A percentile compares a stretch with the other conserved stretches of the same genome.
These are phyloP conservation scores for Polymixis flavicincta DNA, from an alignment of 2,888 invertebrate species.

Conservation along the genomic window DNA sequence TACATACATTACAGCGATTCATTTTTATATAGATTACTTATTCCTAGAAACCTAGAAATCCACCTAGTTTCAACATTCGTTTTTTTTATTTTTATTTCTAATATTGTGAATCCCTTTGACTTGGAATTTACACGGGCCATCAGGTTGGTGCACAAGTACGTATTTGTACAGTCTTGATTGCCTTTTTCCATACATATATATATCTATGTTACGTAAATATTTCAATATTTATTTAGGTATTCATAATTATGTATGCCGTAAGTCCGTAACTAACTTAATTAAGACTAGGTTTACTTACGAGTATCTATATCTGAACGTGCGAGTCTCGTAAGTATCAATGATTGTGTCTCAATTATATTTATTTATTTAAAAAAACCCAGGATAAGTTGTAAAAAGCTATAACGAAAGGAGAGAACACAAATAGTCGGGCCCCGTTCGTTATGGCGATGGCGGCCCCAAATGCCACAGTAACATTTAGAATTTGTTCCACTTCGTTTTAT, in stretches of 20 bases:
- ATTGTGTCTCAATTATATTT: neutral
- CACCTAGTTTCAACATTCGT: neutral
- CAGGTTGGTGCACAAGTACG: neutral
- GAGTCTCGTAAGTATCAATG: neutral
- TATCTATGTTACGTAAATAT: neutral
- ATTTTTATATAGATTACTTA: too few species aligned
- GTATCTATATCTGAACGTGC: neutral
- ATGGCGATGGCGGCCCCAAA: slow-evolving; percentile 77
- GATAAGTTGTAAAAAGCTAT: slow-evolving; percentile 34
- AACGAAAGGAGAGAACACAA: slow-evolving; percentile 54
- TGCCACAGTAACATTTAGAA: slow-evolving; percentile 87
- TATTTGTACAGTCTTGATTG: neutral
- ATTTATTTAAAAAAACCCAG: slow-evolving; percentile 16
- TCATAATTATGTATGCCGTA: neutral
- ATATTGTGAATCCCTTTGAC: neutral
- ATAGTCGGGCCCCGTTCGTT: slow-evolving; percentile 68
- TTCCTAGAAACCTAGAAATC: neutral
- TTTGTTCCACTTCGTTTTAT: slow-evolving; percentile 82
- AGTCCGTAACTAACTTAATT: too few species aligned
- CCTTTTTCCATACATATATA: neutral
- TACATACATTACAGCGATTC: too few species aligned
- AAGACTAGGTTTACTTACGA: neutral
- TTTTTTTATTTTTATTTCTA: neutral
- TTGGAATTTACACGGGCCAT: neutral
- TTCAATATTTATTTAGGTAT: neutral